Evolutionary conservation across 92 coral and sea anemone genomes (phyloP), one percentile per base, ranked within the genome.

Genomic region (Epizoanthus rinbou): DNA sequence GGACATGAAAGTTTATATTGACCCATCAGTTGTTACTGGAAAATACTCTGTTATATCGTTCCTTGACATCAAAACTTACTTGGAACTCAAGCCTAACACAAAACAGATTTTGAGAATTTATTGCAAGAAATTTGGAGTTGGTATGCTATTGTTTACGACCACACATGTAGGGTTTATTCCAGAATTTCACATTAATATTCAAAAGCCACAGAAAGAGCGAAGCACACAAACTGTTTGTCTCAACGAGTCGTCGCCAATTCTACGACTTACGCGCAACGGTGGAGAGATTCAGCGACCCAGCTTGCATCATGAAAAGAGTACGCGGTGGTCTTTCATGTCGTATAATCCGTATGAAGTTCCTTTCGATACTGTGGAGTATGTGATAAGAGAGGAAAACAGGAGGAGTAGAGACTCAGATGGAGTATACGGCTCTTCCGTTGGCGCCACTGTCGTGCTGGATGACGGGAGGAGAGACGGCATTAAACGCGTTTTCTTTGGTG

Each of bases 401-500:
- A 86, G 83, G 4, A 73, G 70, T 18, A 74, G 85, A 6, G 87
- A 81, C 25, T 8, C 23, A 19, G 58, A 43, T 10, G 83, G 54
- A 19, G 65, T 83, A 16, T 23, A 53, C 16, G 84, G 75, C 17
- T 57, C 82, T 16, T 85, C 91, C 4, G 86, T 79, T 2, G 91
- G 91, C 11, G 98, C 93, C 1, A 89, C 97, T 8, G 88, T 96
- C 16, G 87, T 92, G 6, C 52, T 94, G 83, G 99, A 96, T 75
- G 87, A 86, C 14, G 98, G 98, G 31, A 60, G 57, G 64, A 85
- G 58, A 60, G 94, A 95, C 75, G 99, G 99, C 21, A 74, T 96
- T 35, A 91, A 92, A 81, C 90, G 93, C 43, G 92, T 96, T 50
- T 96, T 96, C 80, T 94, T 95, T 68, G 89, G 97, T 18, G 95